These are phyloP conservation scores for Drosophila asahinai DNA, from an alignment of 1,140 invertebrate genomes.

Conservation along the genomic window DNA sequence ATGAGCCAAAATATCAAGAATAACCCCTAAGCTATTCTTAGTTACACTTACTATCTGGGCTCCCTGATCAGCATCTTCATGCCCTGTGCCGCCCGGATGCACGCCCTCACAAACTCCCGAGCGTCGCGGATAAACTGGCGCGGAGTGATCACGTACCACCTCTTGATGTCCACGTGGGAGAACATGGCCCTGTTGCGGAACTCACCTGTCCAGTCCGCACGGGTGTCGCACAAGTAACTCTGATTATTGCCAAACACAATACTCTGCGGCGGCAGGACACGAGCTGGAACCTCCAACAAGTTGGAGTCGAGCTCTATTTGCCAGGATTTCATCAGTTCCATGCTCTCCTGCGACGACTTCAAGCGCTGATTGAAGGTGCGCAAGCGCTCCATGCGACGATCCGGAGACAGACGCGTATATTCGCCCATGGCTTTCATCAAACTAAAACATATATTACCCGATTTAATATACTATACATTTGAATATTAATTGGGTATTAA, in stretches of 20 bases:
- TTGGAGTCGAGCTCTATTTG: conserved; percentile 87
- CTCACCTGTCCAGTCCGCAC: conserved; percentile 86
- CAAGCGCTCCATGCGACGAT: conserved; percentile 87
- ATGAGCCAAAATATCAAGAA: background rate
- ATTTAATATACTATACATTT: too few relatives aligned
- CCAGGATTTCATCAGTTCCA: conserved; percentile 87
- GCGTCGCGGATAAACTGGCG: conserved; percentile 83
- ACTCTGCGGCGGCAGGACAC: conserved; percentile 86
- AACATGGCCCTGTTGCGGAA: conserved; percentile 85
- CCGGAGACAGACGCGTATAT: conserved; percentile 88
- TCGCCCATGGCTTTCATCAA: conserved; percentile 88
- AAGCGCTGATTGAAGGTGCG: conserved; percentile 87
- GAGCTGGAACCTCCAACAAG: conserved; percentile 87
- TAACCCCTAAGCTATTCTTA: conserved; percentile 56
- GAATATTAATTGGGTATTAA: too few relatives aligned
- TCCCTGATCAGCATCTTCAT: conserved; percentile 85
- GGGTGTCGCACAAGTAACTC: conserved; percentile 29
- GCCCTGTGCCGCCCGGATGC: conserved; percentile 85
- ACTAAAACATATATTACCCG: conserved; percentile 32
- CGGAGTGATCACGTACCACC: conserved; percentile 87
- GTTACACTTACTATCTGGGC: conserved; percentile 81
- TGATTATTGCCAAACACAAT: conserved; percentile 52
- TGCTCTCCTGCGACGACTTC: conserved; percentile 84
- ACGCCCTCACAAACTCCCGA: conserved; percentile 85
- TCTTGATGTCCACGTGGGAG: conserved; percentile 63